Base-by-base conservation (phyloP, 2,888 invertebrate genomes). In the Elmis aenea region DNA sequence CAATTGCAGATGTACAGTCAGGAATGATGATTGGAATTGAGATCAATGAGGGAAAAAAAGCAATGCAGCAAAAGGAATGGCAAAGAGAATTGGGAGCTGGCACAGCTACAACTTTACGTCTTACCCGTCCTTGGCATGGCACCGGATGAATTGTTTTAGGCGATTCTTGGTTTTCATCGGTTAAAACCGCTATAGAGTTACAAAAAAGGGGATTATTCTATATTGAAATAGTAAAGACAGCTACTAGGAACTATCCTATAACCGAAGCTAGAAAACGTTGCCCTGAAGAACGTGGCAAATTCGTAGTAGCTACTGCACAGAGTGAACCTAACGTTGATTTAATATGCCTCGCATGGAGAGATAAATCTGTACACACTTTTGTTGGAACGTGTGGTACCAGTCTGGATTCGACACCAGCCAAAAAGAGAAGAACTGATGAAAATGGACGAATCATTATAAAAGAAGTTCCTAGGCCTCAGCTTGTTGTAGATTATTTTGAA, bases 41-140 rank as follows among this genome's bases (percentile, higher is more conserved):
- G 22, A 30, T 30, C 8, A 30, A 30, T 8, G 16, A 27, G 20
- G 16, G 18, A n/a, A 30, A 13, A 21, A 15, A 30, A 20, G 12
- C 16, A 20, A 31, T 27, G 29, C 22, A 9, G 12, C 2, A 1
- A 12, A 31, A 31, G 26, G 9, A 30, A 10, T 40, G 40, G 25
- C 29, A 31, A 16, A 2, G 9, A 13, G 38, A 46, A 23, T 26
- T 48, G 13, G 48, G 44, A 9, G 46, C 42, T 18, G 43, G 37
- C 5, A 46, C 45, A 13, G 48, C 41, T 27, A 50, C 46, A 20
- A 48, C 39, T 16, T 26, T 48, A 21, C 38, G 46, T 31, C 26
- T 51, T 9, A 48, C 37, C 9, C 23, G 38, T 13, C 44, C 32
- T 9, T 49, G 45, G 46, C 41, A 44, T 37, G 44, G 44, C 20